Evolutionary conservation across 2,113 vertebrate species (phyloP), one percentile per base, ranked within the genome.

Genomic region (Crotalus viridis): DNA sequence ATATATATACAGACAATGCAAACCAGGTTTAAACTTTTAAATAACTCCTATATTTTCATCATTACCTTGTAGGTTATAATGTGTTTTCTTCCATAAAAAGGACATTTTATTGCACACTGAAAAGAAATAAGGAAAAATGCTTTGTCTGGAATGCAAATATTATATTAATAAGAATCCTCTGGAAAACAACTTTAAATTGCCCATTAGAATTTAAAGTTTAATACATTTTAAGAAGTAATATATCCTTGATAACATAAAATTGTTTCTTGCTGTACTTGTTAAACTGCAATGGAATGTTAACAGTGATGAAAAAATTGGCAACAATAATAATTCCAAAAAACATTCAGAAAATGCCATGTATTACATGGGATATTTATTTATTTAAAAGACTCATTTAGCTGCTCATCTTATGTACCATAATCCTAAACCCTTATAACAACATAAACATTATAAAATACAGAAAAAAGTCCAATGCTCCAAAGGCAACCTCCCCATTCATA

Each of bases 21-120:
- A 93, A 94, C 96, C 95, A 90, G 43, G 9, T 94, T 86, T 54
- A 91, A 94, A 95, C 94, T 94, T 54, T 94, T 91, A 94, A 96
- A 81, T 43, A 96, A 90, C 4, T 52, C 95, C 22, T 90, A 88
- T 94, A 92, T 95, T 92, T 90, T 87, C 17, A 51, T 55, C 64
- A 93, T 96, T 43, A 81, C 91, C 57, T 28, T 57, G 24, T 86
- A 28, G 1, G 0, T 85, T 69, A 85, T 69, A 12, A 48, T 89
- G 90, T 19, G 86, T 88, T 95, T 94, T 93, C 22, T 54, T 46
- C 51, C 93, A 19, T 28, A 92, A 91, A 93, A 91, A 88, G 85
- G 21, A 54, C 21, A 88, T 94, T 43, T 87, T 94, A 43, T 81
- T 94, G 15, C 57, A 91, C 56, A 26, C 51, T 48, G 86, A 90